phyloP scores from a whole-genome alignment of 2,888 invertebrate species.

The Phortica okadai region DNA sequence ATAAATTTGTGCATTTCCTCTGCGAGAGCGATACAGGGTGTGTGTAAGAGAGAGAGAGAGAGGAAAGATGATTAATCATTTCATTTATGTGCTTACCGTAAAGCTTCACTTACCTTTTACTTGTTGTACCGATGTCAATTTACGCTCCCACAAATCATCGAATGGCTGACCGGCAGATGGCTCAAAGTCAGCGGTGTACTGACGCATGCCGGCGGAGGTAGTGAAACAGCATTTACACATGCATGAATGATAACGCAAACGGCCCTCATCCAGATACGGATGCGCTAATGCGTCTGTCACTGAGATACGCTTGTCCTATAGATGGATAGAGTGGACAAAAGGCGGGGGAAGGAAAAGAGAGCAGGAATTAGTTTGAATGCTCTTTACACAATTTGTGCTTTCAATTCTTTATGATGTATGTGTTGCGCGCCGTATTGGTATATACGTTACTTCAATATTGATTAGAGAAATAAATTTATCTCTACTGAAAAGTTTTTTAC shows the following conservation, averaged over 20 bases:
- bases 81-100: background rate
- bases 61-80: background rate
- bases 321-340: conserved; percentile 42
- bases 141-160: conserved; percentile 97
- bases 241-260: conserved; percentile 98
- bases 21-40: conserved; percentile 76
- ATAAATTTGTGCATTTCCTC: conserved; percentile 99
- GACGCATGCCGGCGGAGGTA: conserved; percentile 85
- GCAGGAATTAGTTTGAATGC: conserved; percentile 18
- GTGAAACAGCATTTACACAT: conserved; percentile 99
- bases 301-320: conserved; percentile 93
- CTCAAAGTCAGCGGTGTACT: conserved; percentile 96
- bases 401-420: background rate
- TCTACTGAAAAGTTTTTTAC: no score
- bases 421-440: background rate
- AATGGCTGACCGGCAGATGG: conserved; percentile 93
- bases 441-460: background rate
- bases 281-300: conserved; percentile 97
- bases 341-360: conserved; percentile 6
- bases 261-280: conserved; percentile 98
- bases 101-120: conserved; percentile 87
- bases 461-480: background rate
- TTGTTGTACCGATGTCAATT: conserved; percentile 93
- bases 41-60: background rate
- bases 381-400: background rate